phyloP scores from a whole-genome alignment of 2,888 invertebrate species.

The Cephus rjabovi region DNA sequence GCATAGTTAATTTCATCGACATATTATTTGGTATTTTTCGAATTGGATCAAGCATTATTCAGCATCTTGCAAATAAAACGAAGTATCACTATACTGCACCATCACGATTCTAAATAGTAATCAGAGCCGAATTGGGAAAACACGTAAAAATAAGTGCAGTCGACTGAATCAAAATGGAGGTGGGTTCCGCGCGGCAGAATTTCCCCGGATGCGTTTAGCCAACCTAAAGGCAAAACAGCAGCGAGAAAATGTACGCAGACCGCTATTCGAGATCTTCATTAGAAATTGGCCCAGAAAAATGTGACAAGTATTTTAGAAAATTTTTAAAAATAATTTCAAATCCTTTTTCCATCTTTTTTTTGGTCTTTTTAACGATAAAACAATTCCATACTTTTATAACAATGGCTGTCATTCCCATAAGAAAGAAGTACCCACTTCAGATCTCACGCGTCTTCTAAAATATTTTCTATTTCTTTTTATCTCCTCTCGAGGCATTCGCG shows the following conservation, averaged over 20 bases:
- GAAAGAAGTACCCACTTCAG: neutral
- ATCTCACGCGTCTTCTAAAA: neutral
- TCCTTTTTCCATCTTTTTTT: neutral
- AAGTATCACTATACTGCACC: neutral
- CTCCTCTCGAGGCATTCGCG: slow-evolving; percentile 35
- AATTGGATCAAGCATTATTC: neutral
- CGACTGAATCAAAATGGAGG: neutral
- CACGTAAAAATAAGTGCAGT: neutral
- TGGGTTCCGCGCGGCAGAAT: neutral
- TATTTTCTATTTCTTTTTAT: neutral
- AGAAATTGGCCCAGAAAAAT: neutral
- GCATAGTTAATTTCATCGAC: neutral
- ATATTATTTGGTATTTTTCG: neutral
- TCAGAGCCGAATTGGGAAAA: neutral
- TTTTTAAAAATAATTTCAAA: neutral
- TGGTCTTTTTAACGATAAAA: slow-evolving; percentile 6
- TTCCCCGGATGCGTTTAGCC: neutral
- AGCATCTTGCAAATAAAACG: neutral
- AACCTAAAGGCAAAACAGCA: neutral
- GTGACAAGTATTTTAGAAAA: neutral
- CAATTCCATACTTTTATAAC: slow-evolving; percentile 29
- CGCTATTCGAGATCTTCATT: neutral
- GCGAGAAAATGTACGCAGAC: neutral
- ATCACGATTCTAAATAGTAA: neutral
- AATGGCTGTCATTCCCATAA: slow-evolving; percentile 33